Base-by-base conservation (phyloP, 1,140 invertebrate genomes). In the Hormaphis cornu region DNA sequence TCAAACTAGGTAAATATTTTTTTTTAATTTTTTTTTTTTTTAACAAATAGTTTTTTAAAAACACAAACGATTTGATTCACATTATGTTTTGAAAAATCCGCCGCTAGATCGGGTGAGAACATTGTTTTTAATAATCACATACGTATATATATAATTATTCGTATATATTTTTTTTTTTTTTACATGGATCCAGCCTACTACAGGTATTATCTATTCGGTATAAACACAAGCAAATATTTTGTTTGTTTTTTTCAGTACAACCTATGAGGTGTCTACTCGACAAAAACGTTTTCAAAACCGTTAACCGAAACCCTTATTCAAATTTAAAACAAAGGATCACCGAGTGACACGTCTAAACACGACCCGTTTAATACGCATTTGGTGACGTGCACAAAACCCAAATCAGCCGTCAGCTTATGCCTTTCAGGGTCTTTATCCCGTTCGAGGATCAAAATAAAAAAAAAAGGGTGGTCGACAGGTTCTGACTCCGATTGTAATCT, bases 241-340 rank as follows among this genome's bases (percentile, higher is more conserved):
- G 54, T 58, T 24, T n/a, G n/a, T n/a, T n/a, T n/a, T 58, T 58
- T 40, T 58, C 20, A n/a, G 33, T 24, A 40, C 24, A 40, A 58
- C 54, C 26, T 58, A 40, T 58, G 54, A 40, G 20, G 54, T 40
- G n/a, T n/a, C n/a, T n/a, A 58, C 54, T 58, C 40, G 33, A 58
- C 54, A 16, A 58, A 40, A 58, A 24, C 33, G 54, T 16, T 37
- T 58, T 14, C 16, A 24, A 40, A 58, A 58, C 20, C 22, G 54
- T 58, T 24, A 58, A 58, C 54, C 54, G 14, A 58, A 58, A 40
- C 22, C 20, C 14, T 58, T 40, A 40, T 58, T 58, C 33, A 35
- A 58, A 40, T 58, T 58, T 37, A 58, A 40, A 58, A 58, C 54
- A 58, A 58, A 58, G 54, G 54, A 58, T 37, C 33, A 33, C 40